Base-by-base conservation (phyloP, 2,113 vertebrate species). In the Plectropomus leopardus region DNA sequence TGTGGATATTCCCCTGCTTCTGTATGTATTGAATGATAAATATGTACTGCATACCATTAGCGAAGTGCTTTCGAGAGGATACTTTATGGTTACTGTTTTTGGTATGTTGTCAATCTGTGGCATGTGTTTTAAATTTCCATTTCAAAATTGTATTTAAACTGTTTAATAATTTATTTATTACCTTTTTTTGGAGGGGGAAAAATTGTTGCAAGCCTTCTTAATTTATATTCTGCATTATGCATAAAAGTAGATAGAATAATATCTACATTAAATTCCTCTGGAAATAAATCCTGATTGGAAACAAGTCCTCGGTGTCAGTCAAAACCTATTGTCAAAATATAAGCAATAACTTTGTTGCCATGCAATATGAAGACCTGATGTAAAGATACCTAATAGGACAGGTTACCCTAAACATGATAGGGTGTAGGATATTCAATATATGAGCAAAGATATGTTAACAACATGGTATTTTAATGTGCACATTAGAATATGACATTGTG, bases 1-100 rank as follows among this genome's bases (percentile, higher is more conserved):
- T 86, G 83, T 78, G 72, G 72, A 72, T 34, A 17, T 79, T 72
- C 80, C 51, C 17, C 24, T 79, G 53, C 83, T 82, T 77, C 72
- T 63, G 84, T 87, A 84, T 76, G 32, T n/a, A 24, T 28, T 44
- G 21, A 34, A 76, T 60, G 13, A 5, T 71, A 23, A 50, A 44
- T 67, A 67, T 54, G n/a, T 47, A 32, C 60, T 30, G 24, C 5
- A 23, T 5, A 51, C 15, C 28, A 11, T 28, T 44, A 57, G 14
- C 10, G 30, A 48, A 58, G 11, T 15, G 45, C 65, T 42, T 26
- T 14, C 47, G 21, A 48, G 28, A 0, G 3, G 40, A 48, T 13
- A 59, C 55, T 28, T 17, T 8, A 6, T 24, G 14, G 26, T 3
- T 36, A 34, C 0, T 40, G 11, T 40, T 40, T 40, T 10, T 40